Evolutionary conservation across 1,140 invertebrate genomes (phyloP).

Genomic region (Hylaeus volcanicus): DNA sequence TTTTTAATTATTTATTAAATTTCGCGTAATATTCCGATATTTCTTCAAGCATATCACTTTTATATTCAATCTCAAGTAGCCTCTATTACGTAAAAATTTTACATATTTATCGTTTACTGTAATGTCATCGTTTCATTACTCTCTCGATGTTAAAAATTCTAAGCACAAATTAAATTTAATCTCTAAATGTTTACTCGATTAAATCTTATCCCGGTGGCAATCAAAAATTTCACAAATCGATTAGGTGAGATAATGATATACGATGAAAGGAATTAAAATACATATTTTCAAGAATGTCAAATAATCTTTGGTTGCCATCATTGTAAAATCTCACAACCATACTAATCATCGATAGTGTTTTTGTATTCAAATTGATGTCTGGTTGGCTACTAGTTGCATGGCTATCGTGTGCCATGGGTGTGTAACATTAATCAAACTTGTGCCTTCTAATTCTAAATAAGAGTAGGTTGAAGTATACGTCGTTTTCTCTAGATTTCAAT

Average conservation of each 20-base stretch:
- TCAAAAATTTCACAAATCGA: neutral
- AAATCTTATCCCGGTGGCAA: neutral
- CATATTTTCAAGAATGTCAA: neutral
- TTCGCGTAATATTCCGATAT: neutral
- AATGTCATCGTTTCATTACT: neutral
- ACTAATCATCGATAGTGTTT: conserved; percentile 11
- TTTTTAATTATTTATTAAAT: neutral
- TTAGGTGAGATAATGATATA: neutral
- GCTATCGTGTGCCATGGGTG: conserved; percentile 68
- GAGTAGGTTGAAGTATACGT: conserved; percentile 37
- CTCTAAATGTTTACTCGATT: neutral
- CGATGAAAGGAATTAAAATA: neutral
- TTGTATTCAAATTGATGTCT: conserved; percentile 48
- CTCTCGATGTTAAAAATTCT: conserved; percentile 3
- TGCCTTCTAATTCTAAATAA: conserved; percentile 25
- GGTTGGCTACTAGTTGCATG: conserved; percentile 67
- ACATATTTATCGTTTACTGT: neutral
- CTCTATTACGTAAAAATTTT: neutral
- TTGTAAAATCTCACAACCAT: neutral
- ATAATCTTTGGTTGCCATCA: neutral
- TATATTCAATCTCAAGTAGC: neutral
- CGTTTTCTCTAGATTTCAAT: conserved; percentile 47
- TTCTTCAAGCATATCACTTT: neutral
- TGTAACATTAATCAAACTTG: conserved; percentile 44
- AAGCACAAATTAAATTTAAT: neutral